Evolutionary conservation across 2,888 invertebrate genomes (phyloP).

Genomic region (Caenorhabditis sp.): DNA sequence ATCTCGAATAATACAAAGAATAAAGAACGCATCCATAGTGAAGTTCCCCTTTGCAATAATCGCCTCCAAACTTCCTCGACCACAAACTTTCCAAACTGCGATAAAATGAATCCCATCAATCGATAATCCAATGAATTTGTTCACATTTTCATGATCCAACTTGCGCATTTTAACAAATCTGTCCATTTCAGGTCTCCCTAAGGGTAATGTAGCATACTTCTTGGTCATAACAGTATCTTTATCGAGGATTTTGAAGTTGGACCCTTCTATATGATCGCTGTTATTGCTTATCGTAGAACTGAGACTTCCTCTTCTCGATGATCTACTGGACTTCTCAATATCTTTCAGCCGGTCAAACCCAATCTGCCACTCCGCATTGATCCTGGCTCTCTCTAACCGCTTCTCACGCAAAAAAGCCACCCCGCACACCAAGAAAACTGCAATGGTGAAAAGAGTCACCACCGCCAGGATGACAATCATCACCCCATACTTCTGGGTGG

Average conservation of each 20-base stretch:
- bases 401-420: slow-evolving; percentile 8
- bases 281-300: slow-evolving; percentile 9
- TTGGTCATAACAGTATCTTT: slow-evolving; percentile 44
- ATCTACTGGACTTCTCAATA: slow-evolving; percentile 5
- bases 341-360: slow-evolving; percentile 12
- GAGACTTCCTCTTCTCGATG: slow-evolving; percentile 8
- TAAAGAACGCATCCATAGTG: slow-evolving; percentile 59
- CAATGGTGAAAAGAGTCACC: slow-evolving; percentile 11
- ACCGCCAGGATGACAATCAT: slow-evolving; percentile 27
- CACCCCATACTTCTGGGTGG: slow-evolving; percentile 36
- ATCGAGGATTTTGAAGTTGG: slow-evolving; percentile 19
- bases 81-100: slow-evolving; percentile 63
- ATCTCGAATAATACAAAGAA: slow-evolving; percentile 54
- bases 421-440: slow-evolving; percentile 7
- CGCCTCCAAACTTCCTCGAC: slow-evolving; percentile 48
- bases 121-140: slow-evolving; percentile 65
- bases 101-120: slow-evolving; percentile 53
- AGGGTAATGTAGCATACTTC: slow-evolving; percentile 18
- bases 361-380: slow-evolving; percentile 49
- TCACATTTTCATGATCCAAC: slow-evolving; percentile 66
- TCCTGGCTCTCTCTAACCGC: slow-evolving; percentile 25
- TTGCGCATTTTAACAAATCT: slow-evolving; percentile 48
- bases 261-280: slow-evolving; percentile 3
- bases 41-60: slow-evolving; percentile 50
- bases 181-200: slow-evolving; percentile 21